These are phyloP conservation scores for Aphodius sticticus DNA, from an alignment of 2,888 invertebrate genomes.

Conservation along the genomic window DNA sequence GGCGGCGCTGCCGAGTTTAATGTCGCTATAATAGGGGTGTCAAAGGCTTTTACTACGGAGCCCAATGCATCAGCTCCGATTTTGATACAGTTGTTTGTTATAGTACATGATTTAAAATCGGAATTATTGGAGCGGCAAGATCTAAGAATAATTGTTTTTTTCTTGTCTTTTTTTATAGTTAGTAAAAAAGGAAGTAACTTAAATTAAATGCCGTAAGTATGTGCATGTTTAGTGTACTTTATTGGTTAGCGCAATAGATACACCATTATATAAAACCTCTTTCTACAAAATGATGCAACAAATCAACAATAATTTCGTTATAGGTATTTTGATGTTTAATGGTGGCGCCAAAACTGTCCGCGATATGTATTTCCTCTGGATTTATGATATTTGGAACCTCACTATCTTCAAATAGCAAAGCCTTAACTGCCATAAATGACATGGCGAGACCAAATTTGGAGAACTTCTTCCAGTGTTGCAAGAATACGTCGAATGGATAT, in stretches of 20 bases:
- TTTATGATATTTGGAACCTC: conserved; percentile 16
- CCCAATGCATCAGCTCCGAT: too few relatives aligned
- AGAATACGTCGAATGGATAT: conserved; percentile 47
- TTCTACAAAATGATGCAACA: conserved; percentile 32
- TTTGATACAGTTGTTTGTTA: too few relatives aligned
- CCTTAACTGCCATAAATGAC: conserved; percentile 9
- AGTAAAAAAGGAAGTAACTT: too few relatives aligned
- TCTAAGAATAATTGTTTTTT: too few relatives aligned
- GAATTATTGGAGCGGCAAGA: too few relatives aligned
- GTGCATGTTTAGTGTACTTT: too few relatives aligned
- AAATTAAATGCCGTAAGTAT: too few relatives aligned
- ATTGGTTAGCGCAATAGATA: not conserved
- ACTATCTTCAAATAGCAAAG: not conserved
- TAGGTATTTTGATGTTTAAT: conserved; percentile 27
- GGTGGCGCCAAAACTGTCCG: not conserved
- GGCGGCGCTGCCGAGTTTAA: too few relatives aligned
- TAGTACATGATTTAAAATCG: too few relatives aligned
- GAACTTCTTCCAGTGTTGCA: conserved; percentile 46
- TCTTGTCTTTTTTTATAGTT: too few relatives aligned
- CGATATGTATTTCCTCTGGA: conserved; percentile 11
- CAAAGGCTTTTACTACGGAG: too few relatives aligned
- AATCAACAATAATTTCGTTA: conserved; percentile 28
- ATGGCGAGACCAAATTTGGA: conserved; percentile 44
- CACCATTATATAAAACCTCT: conserved; percentile 31
- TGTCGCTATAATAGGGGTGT: too few relatives aligned